Evolutionary conservation across 2,888 invertebrate species (phyloP).

Genomic region (Phalera bucephala): DNA sequence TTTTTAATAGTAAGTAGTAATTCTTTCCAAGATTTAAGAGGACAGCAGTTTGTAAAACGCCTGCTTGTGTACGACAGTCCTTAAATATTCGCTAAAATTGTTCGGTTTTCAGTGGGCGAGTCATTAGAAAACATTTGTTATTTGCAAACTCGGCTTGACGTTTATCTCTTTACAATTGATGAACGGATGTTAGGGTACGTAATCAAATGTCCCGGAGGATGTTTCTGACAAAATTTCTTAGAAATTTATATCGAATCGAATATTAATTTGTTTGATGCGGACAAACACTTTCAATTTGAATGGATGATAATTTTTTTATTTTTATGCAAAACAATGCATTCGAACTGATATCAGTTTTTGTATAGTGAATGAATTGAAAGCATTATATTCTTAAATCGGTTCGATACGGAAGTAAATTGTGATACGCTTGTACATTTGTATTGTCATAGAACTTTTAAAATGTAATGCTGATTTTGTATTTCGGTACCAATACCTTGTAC

Average conservation of each 20-base stretch:
- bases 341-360: too few relatives aligned
- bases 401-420: too few relatives aligned
- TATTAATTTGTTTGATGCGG: conserved; percentile 43
- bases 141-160: conserved; percentile 73
- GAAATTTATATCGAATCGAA: conserved; percentile 42
- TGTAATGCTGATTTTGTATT: too few relatives aligned
- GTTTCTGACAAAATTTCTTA: conserved; percentile 55
- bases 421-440: too few relatives aligned
- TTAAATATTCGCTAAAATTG: conserved; percentile 58
- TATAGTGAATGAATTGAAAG: too few relatives aligned
- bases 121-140: conserved; percentile 79
- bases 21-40: background rate
- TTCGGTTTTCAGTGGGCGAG: conserved; percentile 53
- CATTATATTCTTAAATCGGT: too few relatives aligned
- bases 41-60: background rate
- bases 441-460: too few relatives aligned
- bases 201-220: conserved; percentile 63
- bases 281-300: conserved; percentile 28
- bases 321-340: conserved; percentile 1
- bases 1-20: conserved; percentile 1
- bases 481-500: too few relatives aligned
- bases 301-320: conserved; percentile 7
- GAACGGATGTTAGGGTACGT: too few relatives aligned
- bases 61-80: background rate
- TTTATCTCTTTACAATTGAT: conserved; percentile 73